Conservation (phyloP, 2,113 vertebrate genomes). For the Chionis minor region DNA sequence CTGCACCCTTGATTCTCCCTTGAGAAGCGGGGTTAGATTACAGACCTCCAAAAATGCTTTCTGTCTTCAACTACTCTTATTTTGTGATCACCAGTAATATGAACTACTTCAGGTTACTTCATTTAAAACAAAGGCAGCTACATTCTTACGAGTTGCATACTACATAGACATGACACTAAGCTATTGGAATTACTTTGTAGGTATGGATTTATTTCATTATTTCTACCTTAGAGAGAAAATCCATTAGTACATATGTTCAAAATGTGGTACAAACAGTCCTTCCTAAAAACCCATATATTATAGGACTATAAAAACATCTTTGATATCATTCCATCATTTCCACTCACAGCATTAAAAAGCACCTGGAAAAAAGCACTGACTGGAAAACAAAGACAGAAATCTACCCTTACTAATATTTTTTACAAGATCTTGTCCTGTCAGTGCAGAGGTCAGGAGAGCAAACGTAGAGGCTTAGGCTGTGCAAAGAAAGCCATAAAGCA, state of each 20-base stretch:
- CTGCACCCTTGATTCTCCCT: accelerated
- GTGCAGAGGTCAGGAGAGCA: neutral
- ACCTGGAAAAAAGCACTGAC: neutral
- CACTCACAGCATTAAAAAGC: neutral
- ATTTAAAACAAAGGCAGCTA: neutral
- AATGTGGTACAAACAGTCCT: neutral
- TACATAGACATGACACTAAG: neutral
- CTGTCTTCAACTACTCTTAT: neutral
- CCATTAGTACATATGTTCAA: neutral
- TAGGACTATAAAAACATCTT: neutral
- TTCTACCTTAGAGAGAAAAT: neutral
- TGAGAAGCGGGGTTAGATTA: neutral
- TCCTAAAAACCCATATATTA: neutral
- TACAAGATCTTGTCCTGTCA: neutral
- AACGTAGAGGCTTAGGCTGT: neutral
- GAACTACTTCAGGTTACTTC: neutral
- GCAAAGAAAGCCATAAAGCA: neutral
- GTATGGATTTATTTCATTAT: neutral
- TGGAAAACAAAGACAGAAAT: neutral
- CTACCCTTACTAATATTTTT: neutral
- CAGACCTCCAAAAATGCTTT: neutral
- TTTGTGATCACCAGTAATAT: neutral
- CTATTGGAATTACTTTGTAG: neutral
- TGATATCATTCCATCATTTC: neutral
- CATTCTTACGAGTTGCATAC: neutral